Conservation (phyloP, 2,888 invertebrate genomes). For the Caenorhabditis drosophilae region DNA sequence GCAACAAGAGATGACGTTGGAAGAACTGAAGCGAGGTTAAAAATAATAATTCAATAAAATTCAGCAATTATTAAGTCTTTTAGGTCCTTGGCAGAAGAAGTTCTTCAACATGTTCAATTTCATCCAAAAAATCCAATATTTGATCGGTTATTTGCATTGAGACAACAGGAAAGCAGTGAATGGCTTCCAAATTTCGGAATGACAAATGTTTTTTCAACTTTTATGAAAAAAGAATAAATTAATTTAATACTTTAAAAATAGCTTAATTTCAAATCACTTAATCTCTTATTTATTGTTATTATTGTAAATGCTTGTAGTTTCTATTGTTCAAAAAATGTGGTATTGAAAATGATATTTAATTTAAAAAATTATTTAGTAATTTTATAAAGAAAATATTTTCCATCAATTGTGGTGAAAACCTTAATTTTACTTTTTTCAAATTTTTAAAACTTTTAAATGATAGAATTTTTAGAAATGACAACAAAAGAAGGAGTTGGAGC, state of each 20-base stretch:
- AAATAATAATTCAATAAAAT: neutral
- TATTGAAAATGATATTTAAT: neutral
- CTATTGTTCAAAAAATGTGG: too few species aligned
- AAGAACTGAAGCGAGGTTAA: constrained; percentile 52
- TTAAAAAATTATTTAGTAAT: too few species aligned
- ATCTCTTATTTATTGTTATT: too few species aligned
- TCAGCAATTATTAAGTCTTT: neutral
- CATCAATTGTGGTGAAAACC: neutral
- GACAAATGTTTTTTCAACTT: constrained; percentile 39
- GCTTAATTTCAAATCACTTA: too few species aligned
- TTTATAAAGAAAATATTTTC: too few species aligned
- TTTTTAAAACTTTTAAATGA: neutral
- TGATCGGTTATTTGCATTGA: constrained; percentile 39
- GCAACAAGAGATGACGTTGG: constrained; percentile 61
- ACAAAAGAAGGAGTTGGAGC: neutral
- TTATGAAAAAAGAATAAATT: constrained; percentile 23
- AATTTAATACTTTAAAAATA: too few species aligned
- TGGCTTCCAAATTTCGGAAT: constrained; percentile 39
- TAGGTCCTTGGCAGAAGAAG: constrained; percentile 57
- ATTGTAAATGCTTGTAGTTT: too few species aligned
- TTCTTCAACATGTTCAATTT: constrained; percentile 58
- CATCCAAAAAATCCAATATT: constrained; percentile 58
- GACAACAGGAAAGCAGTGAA: constrained; percentile 30
- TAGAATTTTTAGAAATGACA: neutral
- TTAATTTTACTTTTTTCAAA: neutral